Percentiles rank a stretch among this genome's conserved stretches.
Conservation (phyloP, 2,113 vertebrate genomes). For the Syrmaticus mikado region DNA sequence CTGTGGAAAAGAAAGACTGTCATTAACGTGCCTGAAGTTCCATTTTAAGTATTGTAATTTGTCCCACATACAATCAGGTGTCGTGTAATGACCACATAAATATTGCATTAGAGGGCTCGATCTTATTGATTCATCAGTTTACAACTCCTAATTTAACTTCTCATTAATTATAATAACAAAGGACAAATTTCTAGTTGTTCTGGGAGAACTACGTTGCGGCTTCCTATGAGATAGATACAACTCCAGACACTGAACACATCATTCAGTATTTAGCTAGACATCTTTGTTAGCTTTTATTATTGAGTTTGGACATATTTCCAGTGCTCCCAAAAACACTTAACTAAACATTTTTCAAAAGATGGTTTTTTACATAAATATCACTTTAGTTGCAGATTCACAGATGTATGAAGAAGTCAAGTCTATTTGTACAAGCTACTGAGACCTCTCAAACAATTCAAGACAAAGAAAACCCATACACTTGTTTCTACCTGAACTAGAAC, state of each 20-base stretch:
- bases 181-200: background rate
- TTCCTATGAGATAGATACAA: background rate
- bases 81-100: background rate
- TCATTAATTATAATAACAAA: background rate
- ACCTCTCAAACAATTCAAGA: background rate
- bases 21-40: conserved; percentile 4
- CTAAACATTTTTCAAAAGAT: background rate
- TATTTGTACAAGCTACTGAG: background rate
- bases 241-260: background rate
- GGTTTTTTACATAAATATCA: background rate
- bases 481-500: background rate
- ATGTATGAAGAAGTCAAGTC: background rate
- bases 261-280: background rate
- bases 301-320: background rate
- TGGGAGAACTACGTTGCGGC: background rate
- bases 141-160: background rate
- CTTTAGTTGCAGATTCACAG: background rate
- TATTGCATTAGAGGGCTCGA: background rate
- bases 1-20: conserved; percentile 73
- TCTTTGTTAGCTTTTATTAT: background rate
- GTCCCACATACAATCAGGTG: background rate
- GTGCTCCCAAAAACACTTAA: conserved; percentile 10
- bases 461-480: background rate
- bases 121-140: background rate
- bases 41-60: background rate